A percentile compares a stretch with the other conserved stretches of the same genome.
Evolutionary conservation across 2,797 vertebrate genomes (phyloP).

Genomic region (Xerus rutilus): DNA sequence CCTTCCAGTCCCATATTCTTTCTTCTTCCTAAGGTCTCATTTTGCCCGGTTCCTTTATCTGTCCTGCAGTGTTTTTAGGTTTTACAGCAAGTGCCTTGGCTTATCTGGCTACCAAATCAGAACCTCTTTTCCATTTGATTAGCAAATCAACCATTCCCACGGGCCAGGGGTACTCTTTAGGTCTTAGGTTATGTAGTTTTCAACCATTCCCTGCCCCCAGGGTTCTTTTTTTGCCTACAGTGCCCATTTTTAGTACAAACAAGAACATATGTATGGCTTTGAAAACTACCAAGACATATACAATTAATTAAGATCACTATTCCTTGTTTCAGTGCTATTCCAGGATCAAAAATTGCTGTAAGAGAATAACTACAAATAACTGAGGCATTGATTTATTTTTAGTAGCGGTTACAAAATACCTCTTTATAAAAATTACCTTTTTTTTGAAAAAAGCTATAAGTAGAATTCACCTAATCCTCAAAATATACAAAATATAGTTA

Average conservation of each 20-base stretch:
- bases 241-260: constrained; percentile 28
- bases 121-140: not conserved
- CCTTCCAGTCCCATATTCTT: not conserved
- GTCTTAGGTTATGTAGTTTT: not conserved
- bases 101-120: not conserved
- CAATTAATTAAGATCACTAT: constrained; percentile 30
- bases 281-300: constrained; percentile 13
- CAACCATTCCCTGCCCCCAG: not conserved
- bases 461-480: constrained; percentile 44
- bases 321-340: constrained; percentile 29
- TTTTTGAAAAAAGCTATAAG: constrained; percentile 42
- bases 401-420: constrained; percentile 52
- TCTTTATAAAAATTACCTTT: constrained; percentile 51
- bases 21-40: not conserved
- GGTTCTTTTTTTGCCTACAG: constrained; percentile 5
- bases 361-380: constrained; percentile 63
- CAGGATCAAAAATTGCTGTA: constrained; percentile 16
- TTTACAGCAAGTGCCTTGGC: constrained; percentile 10
- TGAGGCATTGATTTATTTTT: constrained; percentile 63
- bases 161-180: not conserved
- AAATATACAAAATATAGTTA: constrained; percentile 16
- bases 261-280: not conserved
- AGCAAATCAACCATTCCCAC: not conserved
- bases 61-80: not conserved
- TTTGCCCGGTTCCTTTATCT: not conserved